Percentiles rank a stretch among this genome's conserved stretches.
These are phyloP conservation scores for Hylaeus anthracinus DNA, from an alignment of 1,140 invertebrate species.

Conservation along the genomic window DNA sequence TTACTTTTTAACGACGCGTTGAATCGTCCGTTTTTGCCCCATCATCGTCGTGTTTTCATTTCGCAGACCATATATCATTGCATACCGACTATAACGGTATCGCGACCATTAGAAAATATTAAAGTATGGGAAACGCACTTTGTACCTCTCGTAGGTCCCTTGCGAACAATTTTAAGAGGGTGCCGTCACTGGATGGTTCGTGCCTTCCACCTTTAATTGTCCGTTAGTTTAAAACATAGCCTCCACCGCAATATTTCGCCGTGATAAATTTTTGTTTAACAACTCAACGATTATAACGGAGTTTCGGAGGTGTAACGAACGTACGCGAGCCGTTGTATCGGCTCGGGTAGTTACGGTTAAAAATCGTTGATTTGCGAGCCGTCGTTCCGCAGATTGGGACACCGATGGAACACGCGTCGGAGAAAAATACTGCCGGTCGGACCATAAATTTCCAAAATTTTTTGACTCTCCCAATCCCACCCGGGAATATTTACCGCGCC, in stretches of 20 bases:
- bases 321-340: not conserved
- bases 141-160: too few relatives aligned
- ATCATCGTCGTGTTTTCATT: too few relatives aligned
- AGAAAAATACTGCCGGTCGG: not conserved
- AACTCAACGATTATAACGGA: constrained; percentile 24
- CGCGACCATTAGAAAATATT: too few relatives aligned
- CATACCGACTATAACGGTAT: too few relatives aligned
- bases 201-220: too few relatives aligned
- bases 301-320: constrained; percentile 8
- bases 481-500: constrained; percentile 24
- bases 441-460: constrained; percentile 37
- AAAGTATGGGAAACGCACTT: too few relatives aligned
- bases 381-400: constrained; percentile 31
- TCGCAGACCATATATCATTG: too few relatives aligned
- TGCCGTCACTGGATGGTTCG: too few relatives aligned
- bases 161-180: too few relatives aligned
- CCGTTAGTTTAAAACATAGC: too few relatives aligned
- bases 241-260: too few relatives aligned
- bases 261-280: not conserved
- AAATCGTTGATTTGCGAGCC: constrained; percentile 48
- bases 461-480: not conserved
- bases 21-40: too few relatives aligned
- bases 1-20: not conserved
- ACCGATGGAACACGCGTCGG: not conserved
- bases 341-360: not conserved